Evolutionary conservation across 2,888 invertebrate species (phyloP).

Genomic region (Eilema caniola): DNA sequence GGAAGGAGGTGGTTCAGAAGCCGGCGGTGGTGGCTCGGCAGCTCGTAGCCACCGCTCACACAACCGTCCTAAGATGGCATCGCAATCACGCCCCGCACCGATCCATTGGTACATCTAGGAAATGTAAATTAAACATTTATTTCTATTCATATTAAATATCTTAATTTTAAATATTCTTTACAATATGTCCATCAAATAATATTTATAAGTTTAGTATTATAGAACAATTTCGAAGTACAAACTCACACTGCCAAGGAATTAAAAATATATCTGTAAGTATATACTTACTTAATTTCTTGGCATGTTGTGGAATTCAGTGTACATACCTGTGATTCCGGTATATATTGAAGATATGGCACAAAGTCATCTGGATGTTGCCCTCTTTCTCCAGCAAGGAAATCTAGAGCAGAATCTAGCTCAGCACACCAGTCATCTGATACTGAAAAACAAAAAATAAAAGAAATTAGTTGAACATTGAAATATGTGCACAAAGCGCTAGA

Average conservation of each 20-base stretch:
- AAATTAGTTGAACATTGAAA: not conserved
- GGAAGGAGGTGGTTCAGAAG: conserved; percentile 69
- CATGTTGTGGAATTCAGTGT: too few species aligned
- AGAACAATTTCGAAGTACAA: too few species aligned
- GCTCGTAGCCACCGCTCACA: conserved; percentile 94
- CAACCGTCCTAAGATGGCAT: conserved; percentile 90
- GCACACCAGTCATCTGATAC: conserved; percentile 91
- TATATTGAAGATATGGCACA: conserved; percentile 95
- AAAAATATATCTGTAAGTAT: too few species aligned
- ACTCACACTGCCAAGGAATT: too few species aligned
- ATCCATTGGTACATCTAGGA: conserved; percentile 94
- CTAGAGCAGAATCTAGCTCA: conserved; percentile 92
- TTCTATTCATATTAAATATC: not conserved
- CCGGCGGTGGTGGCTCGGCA: conserved; percentile 64
- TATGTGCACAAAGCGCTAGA: too few species aligned
- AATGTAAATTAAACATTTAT: conserved; percentile 5
- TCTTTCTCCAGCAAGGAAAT: conserved; percentile 94
- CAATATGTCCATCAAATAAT: too few species aligned
- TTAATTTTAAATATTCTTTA: too few species aligned
- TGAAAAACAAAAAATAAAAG: conserved; percentile 43
- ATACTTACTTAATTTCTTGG: too few species aligned
- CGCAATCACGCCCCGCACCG: conserved; percentile 96
- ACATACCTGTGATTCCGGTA: conserved; percentile 88
- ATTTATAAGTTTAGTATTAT: too few species aligned
- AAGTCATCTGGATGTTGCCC: conserved; percentile 94